phyloP scores from a whole-genome alignment of 2,113 vertebrate species.

The Poeciliopsis occidentalis region DNA sequence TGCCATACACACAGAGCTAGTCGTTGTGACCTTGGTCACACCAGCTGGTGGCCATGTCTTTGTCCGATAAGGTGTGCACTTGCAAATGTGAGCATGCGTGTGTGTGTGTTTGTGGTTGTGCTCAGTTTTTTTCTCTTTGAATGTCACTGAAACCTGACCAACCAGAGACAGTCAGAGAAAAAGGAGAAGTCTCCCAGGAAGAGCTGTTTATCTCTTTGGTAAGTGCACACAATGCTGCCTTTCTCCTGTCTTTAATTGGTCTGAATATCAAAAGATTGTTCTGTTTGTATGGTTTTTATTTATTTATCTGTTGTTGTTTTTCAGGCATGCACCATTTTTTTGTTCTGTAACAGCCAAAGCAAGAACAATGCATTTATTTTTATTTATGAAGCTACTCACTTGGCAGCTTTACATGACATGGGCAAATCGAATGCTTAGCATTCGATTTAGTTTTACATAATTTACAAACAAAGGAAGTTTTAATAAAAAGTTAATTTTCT shows the following conservation, averaged over 20 bases:
- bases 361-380: not conserved
- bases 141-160: conserved; percentile 61
- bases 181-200: conserved; percentile 46
- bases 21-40: not conserved
- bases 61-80: conserved; percentile 15
- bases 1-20: conserved; percentile 17
- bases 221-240: conserved; percentile 37
- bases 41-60: conserved; percentile 13
- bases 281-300: not conserved
- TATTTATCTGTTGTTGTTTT: not conserved
- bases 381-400: too few species aligned
- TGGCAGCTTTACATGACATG: too few species aligned
- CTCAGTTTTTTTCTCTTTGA: conserved; percentile 34
- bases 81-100: not conserved
- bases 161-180: conserved; percentile 39
- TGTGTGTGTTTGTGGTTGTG: not conserved
- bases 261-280: conserved; percentile 19
- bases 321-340: not conserved
- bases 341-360: not conserved
- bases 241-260: conserved; percentile 29
- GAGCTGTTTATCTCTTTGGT: conserved; percentile 48
- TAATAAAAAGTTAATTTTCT: not conserved
- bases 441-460: not conserved
- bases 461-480: not conserved
- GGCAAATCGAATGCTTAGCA: too few species aligned